Evolutionary conservation across 2,113 vertebrate species (phyloP), one percentile per base, ranked within the genome.

Genomic region (Polyodon spathula): DNA sequence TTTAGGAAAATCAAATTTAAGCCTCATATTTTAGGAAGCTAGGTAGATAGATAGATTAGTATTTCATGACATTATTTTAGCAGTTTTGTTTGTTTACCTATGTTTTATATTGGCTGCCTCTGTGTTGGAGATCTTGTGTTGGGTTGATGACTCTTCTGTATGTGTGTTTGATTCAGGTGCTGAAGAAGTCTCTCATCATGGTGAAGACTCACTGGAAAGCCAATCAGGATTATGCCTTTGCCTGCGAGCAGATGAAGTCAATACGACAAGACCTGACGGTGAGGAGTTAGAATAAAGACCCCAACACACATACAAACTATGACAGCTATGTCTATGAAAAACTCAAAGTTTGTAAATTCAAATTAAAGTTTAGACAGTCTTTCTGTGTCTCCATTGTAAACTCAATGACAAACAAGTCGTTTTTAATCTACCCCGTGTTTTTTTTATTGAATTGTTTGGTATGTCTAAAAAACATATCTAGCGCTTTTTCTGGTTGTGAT

Each of bases 211-310:
- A 94, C 70, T 95, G 92, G 91, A 87, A 93, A 71, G 81, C 81
- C 55, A 83, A 92, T 55, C 92, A 93, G 67, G 92, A 95, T 65
- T 95, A 95, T 0, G 72, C 80, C 2, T 95, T 93, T 2, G 93
- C 92, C 43, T 95, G 93, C 10, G 93, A 95, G 70, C 93, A 95
- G 81, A 90, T 95, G 88, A 95, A 95, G 66, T 94, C 92, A 1
- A 92, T 95, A 66, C 81, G 92, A 56, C 93, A 95, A 73, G 93
- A 95, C 75, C 87, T 95, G 52, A 95, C 92, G 54, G 93, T 95
- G 54, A 65, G 87, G 71, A 8, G 52, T 2, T 53, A 2, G 37
- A 5, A 39, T 3, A 6, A 16, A 1, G 39, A 50, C 41, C 38
- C 16, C 4, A 40, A 54, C 37, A n/a, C 8, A 11, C 12, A 7